These are phyloP conservation scores for Microctenopoma lineatum DNA, from an alignment of 2,797 vertebrate genomes.

Conservation along the genomic window DNA sequence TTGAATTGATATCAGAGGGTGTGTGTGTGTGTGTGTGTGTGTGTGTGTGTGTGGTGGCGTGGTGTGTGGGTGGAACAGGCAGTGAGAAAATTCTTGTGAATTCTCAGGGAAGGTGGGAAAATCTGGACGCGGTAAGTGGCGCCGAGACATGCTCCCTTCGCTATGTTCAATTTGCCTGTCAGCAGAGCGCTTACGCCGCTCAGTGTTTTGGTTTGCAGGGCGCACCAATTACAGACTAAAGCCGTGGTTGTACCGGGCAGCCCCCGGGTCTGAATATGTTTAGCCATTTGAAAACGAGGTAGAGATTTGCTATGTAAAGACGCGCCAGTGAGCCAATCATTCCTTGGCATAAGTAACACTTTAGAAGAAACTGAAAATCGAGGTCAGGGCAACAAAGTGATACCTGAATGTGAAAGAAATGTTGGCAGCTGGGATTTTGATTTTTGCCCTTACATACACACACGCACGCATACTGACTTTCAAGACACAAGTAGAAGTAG, in stretches of 20 bases:
- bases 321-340: conserved; percentile 34
- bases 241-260: conserved; percentile 38
- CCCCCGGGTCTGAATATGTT: conserved; percentile 63
- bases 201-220: conserved; percentile 27
- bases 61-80: conserved; percentile 9
- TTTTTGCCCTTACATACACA: conserved; percentile 47
- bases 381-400: conserved; percentile 53
- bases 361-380: conserved; percentile 49
- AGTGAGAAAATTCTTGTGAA: conserved; percentile 45
- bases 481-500: conserved; percentile 37
- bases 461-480: conserved; percentile 32
- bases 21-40: conserved; percentile 10
- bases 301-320: conserved; percentile 40
- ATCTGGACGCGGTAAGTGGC: conserved; percentile 25
- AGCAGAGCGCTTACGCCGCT: conserved; percentile 44
- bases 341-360: conserved; percentile 44
- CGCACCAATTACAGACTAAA: conserved; percentile 39
- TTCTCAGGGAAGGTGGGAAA: conserved; percentile 37
- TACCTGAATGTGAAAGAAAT: conserved; percentile 43
- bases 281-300: conserved; percentile 33
- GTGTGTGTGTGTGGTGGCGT: neutral
- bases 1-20: conserved; percentile 10
- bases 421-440: conserved; percentile 46
- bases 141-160: neutral
- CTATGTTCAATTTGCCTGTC: conserved; percentile 41